These are phyloP conservation scores for Lamellibrachia luymesi DNA, from an alignment of 1,140 invertebrate species.

Conservation along the genomic window DNA sequence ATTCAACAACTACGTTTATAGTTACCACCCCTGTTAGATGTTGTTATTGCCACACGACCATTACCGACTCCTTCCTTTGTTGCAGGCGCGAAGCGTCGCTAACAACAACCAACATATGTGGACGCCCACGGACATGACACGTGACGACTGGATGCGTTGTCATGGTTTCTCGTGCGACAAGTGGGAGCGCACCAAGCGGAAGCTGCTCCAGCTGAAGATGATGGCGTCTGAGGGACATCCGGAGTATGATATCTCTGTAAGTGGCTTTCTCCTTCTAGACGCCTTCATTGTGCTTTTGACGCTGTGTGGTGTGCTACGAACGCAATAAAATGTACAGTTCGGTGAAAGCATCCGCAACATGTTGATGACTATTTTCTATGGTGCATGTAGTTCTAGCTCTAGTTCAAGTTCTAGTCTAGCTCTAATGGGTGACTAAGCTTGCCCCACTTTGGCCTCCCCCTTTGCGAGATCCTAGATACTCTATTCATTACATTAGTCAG, in stretches of 20 bases:
- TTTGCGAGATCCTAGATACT: too few relatives aligned
- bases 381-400: too few relatives aligned
- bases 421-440: too few relatives aligned
- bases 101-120: neutral
- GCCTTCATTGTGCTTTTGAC: neutral
- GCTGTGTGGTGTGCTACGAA: neutral
- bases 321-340: neutral
- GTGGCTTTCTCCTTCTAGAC: neutral
- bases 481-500: neutral
- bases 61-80: neutral
- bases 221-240: neutral
- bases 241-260: neutral
- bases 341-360: neutral
- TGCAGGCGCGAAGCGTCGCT: neutral
- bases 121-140: neutral
- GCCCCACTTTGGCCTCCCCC: too few relatives aligned
- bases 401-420: too few relatives aligned
- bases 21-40: neutral
- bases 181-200: constrained; percentile 9
- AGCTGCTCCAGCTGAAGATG: neutral
- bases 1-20: neutral
- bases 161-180: constrained; percentile 8
- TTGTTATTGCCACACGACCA: neutral
- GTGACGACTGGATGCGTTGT: constrained; percentile 13
- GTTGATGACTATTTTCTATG: neutral